Conservation (phyloP, 2,888 invertebrate species). For the Fabriciana adippe region DNA sequence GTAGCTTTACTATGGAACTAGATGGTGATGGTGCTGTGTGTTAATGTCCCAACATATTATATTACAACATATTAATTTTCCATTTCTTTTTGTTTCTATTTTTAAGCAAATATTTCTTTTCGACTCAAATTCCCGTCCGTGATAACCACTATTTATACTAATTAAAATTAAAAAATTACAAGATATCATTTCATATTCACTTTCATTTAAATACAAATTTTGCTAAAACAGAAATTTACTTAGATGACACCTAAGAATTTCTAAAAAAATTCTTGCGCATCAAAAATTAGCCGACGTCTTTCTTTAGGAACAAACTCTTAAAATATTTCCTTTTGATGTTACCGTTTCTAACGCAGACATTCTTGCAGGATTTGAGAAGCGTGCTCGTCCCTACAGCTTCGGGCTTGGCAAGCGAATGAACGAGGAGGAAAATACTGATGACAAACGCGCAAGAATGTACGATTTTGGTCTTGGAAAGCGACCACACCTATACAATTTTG, state of each 20-base stretch:
- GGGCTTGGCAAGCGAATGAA: slow-evolving; percentile 85
- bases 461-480: slow-evolving; percentile 76
- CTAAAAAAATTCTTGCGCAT: background rate
- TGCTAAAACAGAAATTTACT: background rate
- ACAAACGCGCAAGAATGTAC: slow-evolving; percentile 69
- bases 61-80: no score
- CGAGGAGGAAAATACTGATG: slow-evolving; percentile 61
- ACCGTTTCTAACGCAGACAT: background rate
- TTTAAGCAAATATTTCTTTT: background rate
- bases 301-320: background rate
- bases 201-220: slow-evolving; percentile 3
- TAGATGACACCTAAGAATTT: background rate
- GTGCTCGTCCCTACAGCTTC: slow-evolving; percentile 85
- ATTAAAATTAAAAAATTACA: no score
- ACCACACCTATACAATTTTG: slow-evolving; percentile 74
- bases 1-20: no score
- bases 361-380: slow-evolving; percentile 74
- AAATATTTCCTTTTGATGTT: slow-evolving; percentile 13
- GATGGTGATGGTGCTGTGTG: no score
- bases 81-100: no score
- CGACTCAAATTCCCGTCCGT: background rate
- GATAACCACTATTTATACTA: no score
- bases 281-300: slow-evolving; percentile 3
- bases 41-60: no score
- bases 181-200: background rate